Evolutionary conservation across 2,888 invertebrate species (phyloP), one percentile per base, ranked within the genome.

Genomic region (Cabera pusaria): DNA sequence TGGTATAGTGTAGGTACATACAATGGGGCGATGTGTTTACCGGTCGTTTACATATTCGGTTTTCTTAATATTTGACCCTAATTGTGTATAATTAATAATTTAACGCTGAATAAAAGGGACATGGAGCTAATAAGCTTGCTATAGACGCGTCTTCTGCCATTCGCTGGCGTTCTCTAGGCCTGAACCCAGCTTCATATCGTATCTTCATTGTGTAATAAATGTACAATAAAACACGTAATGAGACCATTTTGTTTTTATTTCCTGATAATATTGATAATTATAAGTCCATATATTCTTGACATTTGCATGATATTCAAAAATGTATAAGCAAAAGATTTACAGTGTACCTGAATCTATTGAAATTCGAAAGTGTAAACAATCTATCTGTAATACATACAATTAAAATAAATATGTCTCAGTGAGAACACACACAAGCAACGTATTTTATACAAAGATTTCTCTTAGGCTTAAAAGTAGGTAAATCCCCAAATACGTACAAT

Each of bases 201-300:
- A n/a, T n/a, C n/a, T n/a, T n/a, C n/a, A n/a, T n/a, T n/a, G 6
- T 29, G 23, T 8, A 14, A 14, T 90, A 49, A 14, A 24, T 1
- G 6, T 9, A 14, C 18, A 44, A 38, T 35, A 44, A 42, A 44
- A 35, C 23, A 45, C 40, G 22, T 16, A 16, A 29, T 29, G 38
- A 47, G 44, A 50, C 37, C 38, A 50, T 50, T 42, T 46, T 32
- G 42, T 40, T 37, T 49, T 53, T 53, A 53, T 50, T 52, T 43
- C 11, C 38, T 37, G 35, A 28, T 43, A 42, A 40, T 42, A 32
- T 35, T 36, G 43, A 48, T 48, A 46, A 46, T 40, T 49, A 52
- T 44, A 46, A 44, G 42, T 43, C 34, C 29, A 33, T 40, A 45
- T 40, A 44, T 36, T 36, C 11, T 36, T 41, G 31, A 40, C 39